These are phyloP conservation scores for Larimichthys crocea DNA, from an alignment of 2,113 vertebrate genomes.

Conservation along the genomic window DNA sequence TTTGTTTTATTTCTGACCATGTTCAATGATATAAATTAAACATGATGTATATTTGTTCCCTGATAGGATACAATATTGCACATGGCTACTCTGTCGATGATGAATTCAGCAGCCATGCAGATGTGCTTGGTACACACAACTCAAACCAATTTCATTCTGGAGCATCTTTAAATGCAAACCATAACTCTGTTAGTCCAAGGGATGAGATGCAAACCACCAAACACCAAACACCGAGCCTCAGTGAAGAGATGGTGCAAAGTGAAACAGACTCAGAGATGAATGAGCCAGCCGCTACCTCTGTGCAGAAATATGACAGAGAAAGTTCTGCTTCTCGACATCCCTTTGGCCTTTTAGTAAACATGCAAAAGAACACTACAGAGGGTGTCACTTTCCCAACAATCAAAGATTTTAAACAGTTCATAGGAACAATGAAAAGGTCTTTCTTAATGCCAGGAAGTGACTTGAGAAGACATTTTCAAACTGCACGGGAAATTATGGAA, in stretches of 20 bases:
- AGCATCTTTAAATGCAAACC: constrained; percentile 31
- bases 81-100: constrained; percentile 40
- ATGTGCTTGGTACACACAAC: constrained; percentile 10
- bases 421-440: constrained; percentile 53
- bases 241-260: constrained; percentile 6
- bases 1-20: not conserved
- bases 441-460: constrained; percentile 58
- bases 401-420: constrained; percentile 41
- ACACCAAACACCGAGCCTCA: not conserved
- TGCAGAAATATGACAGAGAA: not conserved
- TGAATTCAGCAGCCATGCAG: not conserved
- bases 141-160: constrained; percentile 25
- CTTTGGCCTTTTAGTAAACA: constrained; percentile 42
- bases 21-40: not conserved
- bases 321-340: constrained; percentile 35
- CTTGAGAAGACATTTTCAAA: constrained; percentile 47
- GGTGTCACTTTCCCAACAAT: constrained; percentile 53
- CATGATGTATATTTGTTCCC: not conserved
- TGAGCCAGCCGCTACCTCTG: not conserved
- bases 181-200: constrained; percentile 13
- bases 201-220: constrained; percentile 4
- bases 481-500: constrained; percentile 19
- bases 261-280: not conserved
- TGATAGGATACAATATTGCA: constrained; percentile 45
- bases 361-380: not conserved